A percentile compares a stretch with the other conserved stretches of the same genome.
Conservation (phyloP, 35 echinoderm and acorn worm species). For the Lytechinus variegatus region DNA sequence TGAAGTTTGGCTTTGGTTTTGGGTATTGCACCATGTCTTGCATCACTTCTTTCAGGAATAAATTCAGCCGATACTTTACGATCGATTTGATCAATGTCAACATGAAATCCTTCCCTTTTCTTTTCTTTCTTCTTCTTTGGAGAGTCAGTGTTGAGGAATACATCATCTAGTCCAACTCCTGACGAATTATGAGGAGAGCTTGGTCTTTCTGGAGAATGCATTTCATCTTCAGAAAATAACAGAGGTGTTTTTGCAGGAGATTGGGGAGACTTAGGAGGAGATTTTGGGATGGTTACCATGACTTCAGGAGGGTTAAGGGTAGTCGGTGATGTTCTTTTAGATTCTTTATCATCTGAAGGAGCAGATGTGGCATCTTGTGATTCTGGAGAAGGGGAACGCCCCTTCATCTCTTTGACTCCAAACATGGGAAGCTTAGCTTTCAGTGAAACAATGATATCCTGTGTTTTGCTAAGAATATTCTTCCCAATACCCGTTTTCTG, state of each 20-base stretch:
- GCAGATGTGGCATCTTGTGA: background rate
- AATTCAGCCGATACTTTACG: constrained; percentile 35
- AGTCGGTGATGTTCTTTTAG: background rate
- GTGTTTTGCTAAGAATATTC: constrained; percentile 16
- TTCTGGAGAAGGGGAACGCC: constrained; percentile 41
- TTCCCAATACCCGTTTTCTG: background rate
- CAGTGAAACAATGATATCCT: constrained; percentile 29
- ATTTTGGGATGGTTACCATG: constrained; percentile 45
- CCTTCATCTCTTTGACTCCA: constrained; percentile 17
- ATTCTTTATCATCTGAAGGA: background rate
- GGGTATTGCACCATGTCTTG: constrained; percentile 52
- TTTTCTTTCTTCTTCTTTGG: constrained; percentile 12
- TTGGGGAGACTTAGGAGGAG: constrained; percentile 30
- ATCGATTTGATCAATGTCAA: constrained; percentile 41
- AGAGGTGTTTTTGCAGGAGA: constrained; percentile 53
- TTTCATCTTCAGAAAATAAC: constrained; percentile 62
- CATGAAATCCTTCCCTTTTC: constrained; percentile 54
- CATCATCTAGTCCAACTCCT: constrained; percentile 21
- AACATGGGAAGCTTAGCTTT: constrained; percentile 45
- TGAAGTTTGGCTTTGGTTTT: constrained; percentile 43
- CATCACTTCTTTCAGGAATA: constrained; percentile 46
- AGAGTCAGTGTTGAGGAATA: background rate
- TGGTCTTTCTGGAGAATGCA: constrained; percentile 29
- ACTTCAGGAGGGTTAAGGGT: constrained; percentile 35
- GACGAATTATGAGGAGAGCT: constrained; percentile 29